A percentile compares a stretch with the other conserved stretches of the same genome.
These are phyloP conservation scores for Phrynocephalus forsythii DNA, from an alignment of 2,797 vertebrate species.

Conservation along the genomic window DNA sequence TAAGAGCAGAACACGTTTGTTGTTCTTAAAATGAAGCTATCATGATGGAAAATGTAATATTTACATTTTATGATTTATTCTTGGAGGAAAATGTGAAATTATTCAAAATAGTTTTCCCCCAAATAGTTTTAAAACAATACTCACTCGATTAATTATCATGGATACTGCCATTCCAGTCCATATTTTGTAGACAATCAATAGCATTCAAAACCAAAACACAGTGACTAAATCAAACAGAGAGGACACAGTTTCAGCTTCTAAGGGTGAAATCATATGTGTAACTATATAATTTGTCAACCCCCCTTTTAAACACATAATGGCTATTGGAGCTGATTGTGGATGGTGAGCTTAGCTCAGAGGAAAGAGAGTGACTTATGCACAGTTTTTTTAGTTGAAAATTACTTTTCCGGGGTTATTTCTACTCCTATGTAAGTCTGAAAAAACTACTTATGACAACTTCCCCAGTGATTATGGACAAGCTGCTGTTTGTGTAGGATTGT, in stretches of 20 bases:
- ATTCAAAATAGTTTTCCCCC: neutral
- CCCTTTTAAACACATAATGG: neutral
- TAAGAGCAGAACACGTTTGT: neutral
- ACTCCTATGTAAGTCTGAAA: neutral
- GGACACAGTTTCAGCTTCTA: neutral
- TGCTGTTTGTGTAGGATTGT: too few species aligned
- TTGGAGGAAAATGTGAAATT: neutral
- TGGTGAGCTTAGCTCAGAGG: neutral
- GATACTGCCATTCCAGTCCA: constrained; percentile 15
- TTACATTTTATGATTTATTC: too few species aligned
- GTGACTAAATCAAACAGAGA: neutral
- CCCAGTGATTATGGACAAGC: too few species aligned
- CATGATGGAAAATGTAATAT: neutral
- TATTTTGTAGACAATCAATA: neutral
- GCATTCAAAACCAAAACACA: constrained; percentile 25
- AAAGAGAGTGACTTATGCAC: neutral
- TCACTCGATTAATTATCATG: constrained; percentile 40
- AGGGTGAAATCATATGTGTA: neutral
- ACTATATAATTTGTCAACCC: neutral
- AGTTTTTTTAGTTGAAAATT: neutral
- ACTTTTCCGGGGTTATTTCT: neutral
- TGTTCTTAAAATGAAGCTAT: neutral
- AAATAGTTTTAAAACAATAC: constrained; percentile 36
- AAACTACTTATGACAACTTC: too few species aligned
- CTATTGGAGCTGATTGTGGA: neutral